phyloP scores from a whole-genome alignment of 2,888 invertebrate genomes.

The Frankliniella intonsa region DNA sequence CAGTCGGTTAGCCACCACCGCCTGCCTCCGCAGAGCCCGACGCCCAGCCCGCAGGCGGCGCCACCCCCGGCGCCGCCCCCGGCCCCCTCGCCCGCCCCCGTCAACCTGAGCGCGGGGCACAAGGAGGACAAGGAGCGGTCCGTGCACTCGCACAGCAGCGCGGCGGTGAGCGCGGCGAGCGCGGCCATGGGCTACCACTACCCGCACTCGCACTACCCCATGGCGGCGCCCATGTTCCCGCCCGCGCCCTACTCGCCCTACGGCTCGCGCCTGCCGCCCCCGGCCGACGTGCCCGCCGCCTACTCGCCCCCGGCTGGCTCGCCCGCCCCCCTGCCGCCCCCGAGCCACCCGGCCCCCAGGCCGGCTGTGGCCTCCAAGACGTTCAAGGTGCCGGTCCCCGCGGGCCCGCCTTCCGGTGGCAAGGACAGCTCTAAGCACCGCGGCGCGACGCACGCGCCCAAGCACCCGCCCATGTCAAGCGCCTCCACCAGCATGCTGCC shows the following conservation, averaged over 20 bases:
- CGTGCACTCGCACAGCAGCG: slow-evolving; percentile 26
- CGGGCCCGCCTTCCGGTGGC: slow-evolving; percentile 35
- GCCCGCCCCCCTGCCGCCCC: slow-evolving; percentile 49
- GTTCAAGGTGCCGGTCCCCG: slow-evolving; percentile 39
- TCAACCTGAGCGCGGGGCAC: slow-evolving; percentile 46
- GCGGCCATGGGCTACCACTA: slow-evolving; percentile 36
- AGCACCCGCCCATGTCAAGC: slow-evolving; percentile 3
- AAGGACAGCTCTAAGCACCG: slow-evolving; percentile 50
- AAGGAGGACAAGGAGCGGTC: slow-evolving; percentile 42
- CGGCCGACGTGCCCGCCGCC: slow-evolving; percentile 45
- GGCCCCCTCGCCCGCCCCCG: slow-evolving; percentile 42
- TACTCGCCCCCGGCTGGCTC: slow-evolving; percentile 47
- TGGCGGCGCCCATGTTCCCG: slow-evolving; percentile 43
- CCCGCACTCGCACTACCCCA: slow-evolving; percentile 40
- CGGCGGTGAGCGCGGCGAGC: slow-evolving; percentile 28
- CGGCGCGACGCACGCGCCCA: slow-evolving; percentile 45
- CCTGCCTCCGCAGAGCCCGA: slow-evolving; percentile 42
- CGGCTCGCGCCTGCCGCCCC: slow-evolving; percentile 40
- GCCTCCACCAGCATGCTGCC: neutral
- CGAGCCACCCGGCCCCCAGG: slow-evolving; percentile 46
- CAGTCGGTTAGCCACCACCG: slow-evolving; percentile 20
- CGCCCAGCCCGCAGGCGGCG: slow-evolving; percentile 34
- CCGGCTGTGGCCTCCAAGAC: slow-evolving; percentile 46
- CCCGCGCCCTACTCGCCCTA: slow-evolving; percentile 41
- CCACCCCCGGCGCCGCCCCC: slow-evolving; percentile 31